Percentiles rank a stretch among this genome's conserved stretches.
These are phyloP conservation scores for Chironomus striatipennis DNA, from an alignment of 1,140 invertebrate species.

Conservation along the genomic window DNA sequence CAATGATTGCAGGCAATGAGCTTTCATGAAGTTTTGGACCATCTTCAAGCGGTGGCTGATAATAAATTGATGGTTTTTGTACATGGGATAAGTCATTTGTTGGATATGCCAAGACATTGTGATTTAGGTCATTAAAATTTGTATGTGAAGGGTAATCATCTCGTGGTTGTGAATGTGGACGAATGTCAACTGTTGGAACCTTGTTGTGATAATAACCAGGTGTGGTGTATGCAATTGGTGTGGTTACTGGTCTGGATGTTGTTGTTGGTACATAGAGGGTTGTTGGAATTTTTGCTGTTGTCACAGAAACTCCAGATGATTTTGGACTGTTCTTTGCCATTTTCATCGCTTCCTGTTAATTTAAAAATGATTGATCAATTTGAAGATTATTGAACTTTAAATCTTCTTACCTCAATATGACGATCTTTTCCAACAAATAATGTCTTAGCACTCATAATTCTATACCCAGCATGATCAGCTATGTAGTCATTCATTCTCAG, in stretches of 20 bases:
- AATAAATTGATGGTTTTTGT: neutral
- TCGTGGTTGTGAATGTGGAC: conserved; percentile 31
- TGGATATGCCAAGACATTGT: neutral
- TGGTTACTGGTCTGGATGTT: conserved; percentile 20
- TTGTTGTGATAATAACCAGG: conserved; percentile 18
- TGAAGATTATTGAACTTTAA: neutral
- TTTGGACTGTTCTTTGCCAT: neutral
- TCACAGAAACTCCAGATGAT: neutral
- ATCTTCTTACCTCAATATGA: conserved; percentile 44
- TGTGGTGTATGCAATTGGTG: neutral
- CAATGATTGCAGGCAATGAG: neutral
- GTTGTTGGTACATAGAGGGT: conserved; percentile 3
- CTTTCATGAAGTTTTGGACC: neutral
- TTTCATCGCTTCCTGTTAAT: conserved; percentile 24
- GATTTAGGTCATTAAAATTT: conserved; percentile 1
- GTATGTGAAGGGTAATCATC: neutral
- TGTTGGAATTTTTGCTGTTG: conserved; percentile 24
- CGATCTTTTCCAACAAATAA: conserved; percentile 62
- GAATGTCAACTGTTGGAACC: conserved; percentile 24
- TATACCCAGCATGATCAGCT: conserved; percentile 68
- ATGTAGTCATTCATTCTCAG: conserved; percentile 78
- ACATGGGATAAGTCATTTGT: conserved; percentile 7
- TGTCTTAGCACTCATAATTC: conserved; percentile 71
- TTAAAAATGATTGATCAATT: neutral
- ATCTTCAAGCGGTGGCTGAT: neutral